Base-by-base conservation (phyloP, 2,797 vertebrate species). In the Pseudopleuronectes americanus region DNA sequence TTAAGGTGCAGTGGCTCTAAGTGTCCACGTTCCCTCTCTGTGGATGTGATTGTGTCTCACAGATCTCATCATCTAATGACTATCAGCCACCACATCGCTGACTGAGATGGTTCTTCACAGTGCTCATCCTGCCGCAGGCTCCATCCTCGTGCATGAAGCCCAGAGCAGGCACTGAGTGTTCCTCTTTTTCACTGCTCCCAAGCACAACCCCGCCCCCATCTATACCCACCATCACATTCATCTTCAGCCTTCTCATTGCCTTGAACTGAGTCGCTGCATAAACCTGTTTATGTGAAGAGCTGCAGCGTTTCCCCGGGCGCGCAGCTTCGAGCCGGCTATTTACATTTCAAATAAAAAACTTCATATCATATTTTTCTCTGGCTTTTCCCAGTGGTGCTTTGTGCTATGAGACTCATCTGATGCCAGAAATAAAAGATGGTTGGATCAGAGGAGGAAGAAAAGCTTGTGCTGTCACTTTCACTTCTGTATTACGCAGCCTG, bases 301-400 rank as follows among this genome's bases (percentile, higher is more conserved):
- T 57, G 38, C 43, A 28, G 31, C 0, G 6, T 75, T 57, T 67
- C 58, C 74, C 64, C 8, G 0, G 57, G 66, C 8, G 47, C 59
- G 33, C 43, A 2, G 17, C 71, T 77, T 71, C 36, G 55, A 80
- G 70, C 51, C 48, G 53, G 47, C 41, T 60, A 89, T 91, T 86
- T 87, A 47, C 85, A 86, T 88, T 87, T 92, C 80, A 87, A 81
- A 81, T n/a, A n/a, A 68, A 74, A 71, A 69, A 79, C 83, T 68
- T 86, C 51, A 77, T 3, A 80, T 80, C 81, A 49, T 41, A 52
- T 23, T 65, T 74, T 57, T 53, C 31, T 59, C 52, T 67, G 53
- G 17, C 13, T 53, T 16, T 16, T 68, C 67, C 64, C 77, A 28
- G 26, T 1, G 23, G 63, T 52, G 67, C 71, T 82, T 64, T 74